Conservation (phyloP, 2,888 invertebrate species). For the Panopea generosa region DNA sequence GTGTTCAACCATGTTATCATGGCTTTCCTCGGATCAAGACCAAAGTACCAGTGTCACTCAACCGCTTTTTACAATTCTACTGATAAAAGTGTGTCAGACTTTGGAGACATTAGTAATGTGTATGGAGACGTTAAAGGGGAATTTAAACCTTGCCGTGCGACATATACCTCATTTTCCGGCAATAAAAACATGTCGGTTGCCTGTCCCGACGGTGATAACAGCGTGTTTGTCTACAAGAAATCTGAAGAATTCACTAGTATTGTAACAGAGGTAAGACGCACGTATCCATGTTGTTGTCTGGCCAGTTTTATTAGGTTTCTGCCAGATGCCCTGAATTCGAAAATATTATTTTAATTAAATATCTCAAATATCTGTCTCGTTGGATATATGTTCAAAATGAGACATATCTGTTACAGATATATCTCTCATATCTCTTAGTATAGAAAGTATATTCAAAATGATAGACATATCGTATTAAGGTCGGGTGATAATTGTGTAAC, state of each 20-base stretch:
- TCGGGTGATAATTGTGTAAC: too few relatives aligned
- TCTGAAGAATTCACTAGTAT: slow-evolving; percentile 62
- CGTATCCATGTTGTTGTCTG: too few relatives aligned
- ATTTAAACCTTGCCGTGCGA: slow-evolving; percentile 46
- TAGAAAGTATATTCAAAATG: too few relatives aligned
- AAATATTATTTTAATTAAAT: too few relatives aligned
- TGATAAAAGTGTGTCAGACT: slow-evolving; percentile 19
- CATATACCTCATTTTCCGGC: slow-evolving; percentile 36
- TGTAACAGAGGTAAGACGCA: slow-evolving; percentile 72
- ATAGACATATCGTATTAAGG: too few relatives aligned
- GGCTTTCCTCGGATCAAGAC: slow-evolving; percentile 76
- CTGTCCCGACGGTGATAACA: slow-evolving; percentile 57
- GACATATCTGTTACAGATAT: too few relatives aligned
- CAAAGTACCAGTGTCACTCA: slow-evolving; percentile 65
- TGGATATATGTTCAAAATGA: too few relatives aligned
- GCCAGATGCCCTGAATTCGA: too few relatives aligned
- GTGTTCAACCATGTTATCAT: slow-evolving; percentile 81
- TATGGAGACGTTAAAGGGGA: slow-evolving; percentile 14
- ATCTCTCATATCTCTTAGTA: too few relatives aligned
- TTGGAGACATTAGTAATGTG: neutral
- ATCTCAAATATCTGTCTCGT: too few relatives aligned
- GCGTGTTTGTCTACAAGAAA: slow-evolving; percentile 60
- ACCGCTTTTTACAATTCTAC: slow-evolving; percentile 29
- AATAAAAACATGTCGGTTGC: slow-evolving; percentile 56
- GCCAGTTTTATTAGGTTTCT: too few relatives aligned